Base-by-base conservation (phyloP, 1,140 invertebrate species). In the Gryllus bimaculatus region DNA sequence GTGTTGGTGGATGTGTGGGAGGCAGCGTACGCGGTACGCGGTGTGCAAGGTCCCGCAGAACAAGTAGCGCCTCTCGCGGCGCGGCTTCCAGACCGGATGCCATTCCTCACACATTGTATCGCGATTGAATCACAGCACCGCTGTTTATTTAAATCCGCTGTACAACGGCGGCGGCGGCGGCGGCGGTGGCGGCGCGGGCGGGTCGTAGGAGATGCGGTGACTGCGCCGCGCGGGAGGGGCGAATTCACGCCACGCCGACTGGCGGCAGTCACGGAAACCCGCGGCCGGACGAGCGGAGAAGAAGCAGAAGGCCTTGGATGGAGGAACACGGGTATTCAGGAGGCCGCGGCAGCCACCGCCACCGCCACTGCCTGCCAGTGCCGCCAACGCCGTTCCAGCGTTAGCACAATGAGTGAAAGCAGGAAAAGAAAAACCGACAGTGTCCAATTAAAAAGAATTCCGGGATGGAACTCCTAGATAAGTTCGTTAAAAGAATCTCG, bases 401-500 rank as follows among this genome's bases (percentile, higher is more conserved):
- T 39, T 39, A 39, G 10, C 54, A 66, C 54, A 66, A 66, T 66
- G 18, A 66, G 54, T 66, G 54, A 66, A 66, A 66, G 54, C 54
- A 66, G 10, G 54, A 66, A 66, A 66, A 66, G 54, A 66, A 66
- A 66, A 66, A 66, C 54, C 54, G 54, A 18, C 26, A 66, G 54
- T 13, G 54, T 39, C 54, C 54, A 66, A 66, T 66, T 66, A 66
- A 13, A 66, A 66, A 66, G 54, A 66, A 66, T 66, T 66, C 54
- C 54, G 54, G 54, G 54, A 66, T 66, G 54, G 54, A 66, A 66
- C 54, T 66, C 18, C 10, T 66, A 66, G 54, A 66, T 66, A 66
- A 66, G 54, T 66, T 66, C 54, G 54, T 66, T 66, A 66, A 66
- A 66, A 66, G 54, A 66, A 66, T 66, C 54, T 18, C 54, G 54